A percentile compares a stretch with the other conserved stretches of the same genome.
phyloP scores from a whole-genome alignment of 2,797 vertebrate genomes.

The Pseudotriccus pelzelni region DNA sequence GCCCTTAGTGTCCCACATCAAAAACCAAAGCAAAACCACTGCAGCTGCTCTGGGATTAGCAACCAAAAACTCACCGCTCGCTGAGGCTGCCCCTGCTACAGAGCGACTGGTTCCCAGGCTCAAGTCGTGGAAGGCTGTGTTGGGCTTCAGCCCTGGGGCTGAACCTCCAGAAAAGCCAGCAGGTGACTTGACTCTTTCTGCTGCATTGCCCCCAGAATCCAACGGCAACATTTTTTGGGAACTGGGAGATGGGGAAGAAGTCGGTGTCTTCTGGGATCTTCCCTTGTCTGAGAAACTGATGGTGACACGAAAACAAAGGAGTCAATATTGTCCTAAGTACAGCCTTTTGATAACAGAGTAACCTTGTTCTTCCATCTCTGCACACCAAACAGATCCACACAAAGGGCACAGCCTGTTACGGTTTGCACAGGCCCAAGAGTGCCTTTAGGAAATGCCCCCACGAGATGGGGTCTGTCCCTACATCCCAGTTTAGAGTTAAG shows the following conservation, averaged over 20 bases:
- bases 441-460: background rate
- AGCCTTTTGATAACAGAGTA: background rate
- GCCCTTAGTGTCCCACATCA: accelerated
- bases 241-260: slow-evolving; percentile 67
- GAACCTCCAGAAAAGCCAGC: slow-evolving; percentile 28
- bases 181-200: slow-evolving; percentile 72
- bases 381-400: background rate
- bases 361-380: background rate
- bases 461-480: background rate
- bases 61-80: slow-evolving; percentile 44
- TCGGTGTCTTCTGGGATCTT: slow-evolving; percentile 68
- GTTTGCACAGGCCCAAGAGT: background rate
- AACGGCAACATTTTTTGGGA: slow-evolving; percentile 70
- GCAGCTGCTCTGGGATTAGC: background rate
- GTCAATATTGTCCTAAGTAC: background rate
- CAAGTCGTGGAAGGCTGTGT: background rate
- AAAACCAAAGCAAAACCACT: background rate
- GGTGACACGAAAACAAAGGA: background rate
- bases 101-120: slow-evolving; percentile 23
- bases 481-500: background rate
- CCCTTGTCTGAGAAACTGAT: slow-evolving; percentile 76
- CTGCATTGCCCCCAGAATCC: slow-evolving; percentile 57
- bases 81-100: slow-evolving; percentile 24
- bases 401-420: background rate
- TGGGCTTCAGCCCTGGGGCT: slow-evolving; percentile 51